Base-by-base conservation (phyloP, 2,888 invertebrate genomes). In the Chloromyia formosa region DNA sequence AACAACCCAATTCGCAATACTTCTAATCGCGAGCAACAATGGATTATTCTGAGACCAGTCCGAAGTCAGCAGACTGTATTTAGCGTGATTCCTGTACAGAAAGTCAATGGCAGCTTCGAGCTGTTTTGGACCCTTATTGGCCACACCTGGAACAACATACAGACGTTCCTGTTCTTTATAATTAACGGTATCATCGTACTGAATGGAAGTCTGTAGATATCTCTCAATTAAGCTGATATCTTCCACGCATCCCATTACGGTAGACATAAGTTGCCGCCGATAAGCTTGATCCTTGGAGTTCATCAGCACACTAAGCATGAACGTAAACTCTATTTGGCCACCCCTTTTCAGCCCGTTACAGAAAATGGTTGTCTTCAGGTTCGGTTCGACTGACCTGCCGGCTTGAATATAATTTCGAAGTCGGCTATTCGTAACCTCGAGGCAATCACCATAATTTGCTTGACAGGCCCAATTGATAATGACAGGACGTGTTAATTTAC, bases 221-320 rank as follows among this genome's bases (percentile, higher is more conserved):
- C 87, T 87, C 49, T 82, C 78, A 18, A 92, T 85, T 7, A 88
- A 86, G 42, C 87, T 86, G 0, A 82, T 80, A 64, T 90, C 86
- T 20, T 87, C 84, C 1, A 90, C 87, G 79, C 94, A 94, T 9
- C 91, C 90, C 66, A 94, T 81, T 0, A 90, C 87, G 0, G 85
- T 85, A 56, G 92, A 85, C 0, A 93, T 83, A n/a, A 87, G 86
- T 0, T 86, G 83, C 76, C 89, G 88, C 76, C 91, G 90, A 4
- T 35, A 35, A 0, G 89, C 88, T 7, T 90, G 88, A 74, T 90
- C 88, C 0, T 86, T 84, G 0, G 88, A 87, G 0, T 78, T 79
- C 69, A 85, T 80, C 79, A 91, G 90, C 75, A 84, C 84, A 0
- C 86, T 76, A 86, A 89, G 90, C 12, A 91, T 85, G 83, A 88